Evolutionary conservation across 2,797 vertebrate species (phyloP), one percentile per base, ranked within the genome.

Genomic region (Spinibarbus caldwelli): DNA sequence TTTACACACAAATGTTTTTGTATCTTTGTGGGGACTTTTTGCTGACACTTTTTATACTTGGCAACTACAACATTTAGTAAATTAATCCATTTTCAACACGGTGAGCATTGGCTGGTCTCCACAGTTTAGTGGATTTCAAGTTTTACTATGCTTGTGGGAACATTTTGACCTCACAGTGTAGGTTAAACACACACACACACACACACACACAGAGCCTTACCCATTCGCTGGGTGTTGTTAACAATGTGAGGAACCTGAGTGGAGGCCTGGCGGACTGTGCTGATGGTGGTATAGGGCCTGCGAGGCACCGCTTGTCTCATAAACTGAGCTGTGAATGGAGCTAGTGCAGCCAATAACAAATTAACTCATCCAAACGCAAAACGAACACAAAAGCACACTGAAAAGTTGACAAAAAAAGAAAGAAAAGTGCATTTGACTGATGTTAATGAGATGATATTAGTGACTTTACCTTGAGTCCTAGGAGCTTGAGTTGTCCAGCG

Each of bases 211-310:
- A 72, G 41, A 29, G n/a, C 31, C 96, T 93, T 92, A 97, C 97
- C 97, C 88, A 97, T 96, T 95, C 95, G 96, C 81, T 97, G 97
- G 1, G 93, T 90, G 88, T 96, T 95, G 80, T 92, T 87, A 15
- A 91, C 15, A 23, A 95, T 89, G 0, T 91, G 95, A 6, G 97
- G 97, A 45, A 95, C 96, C 89, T 99, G 98, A 11, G 96, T 97
- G 80, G 98, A 97, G 0, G 95, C 96, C 90, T 98, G 97, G 78
- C 96, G 93, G 76, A 96, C 94, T n/a, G 96, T 96, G 89, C 96
- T 96, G 78, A 98, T 95, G 72, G 94, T 93, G 64, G 95, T 93
- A 1, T 93, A 90, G 66, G 94, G 91, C 34, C 94, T 96, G 17
- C 95, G 94, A 12, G 96, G 92, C 0, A 92, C 90, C 0, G 93